phyloP scores from a whole-genome alignment of 2,888 invertebrate species.

The Cremastinae sp. region DNA sequence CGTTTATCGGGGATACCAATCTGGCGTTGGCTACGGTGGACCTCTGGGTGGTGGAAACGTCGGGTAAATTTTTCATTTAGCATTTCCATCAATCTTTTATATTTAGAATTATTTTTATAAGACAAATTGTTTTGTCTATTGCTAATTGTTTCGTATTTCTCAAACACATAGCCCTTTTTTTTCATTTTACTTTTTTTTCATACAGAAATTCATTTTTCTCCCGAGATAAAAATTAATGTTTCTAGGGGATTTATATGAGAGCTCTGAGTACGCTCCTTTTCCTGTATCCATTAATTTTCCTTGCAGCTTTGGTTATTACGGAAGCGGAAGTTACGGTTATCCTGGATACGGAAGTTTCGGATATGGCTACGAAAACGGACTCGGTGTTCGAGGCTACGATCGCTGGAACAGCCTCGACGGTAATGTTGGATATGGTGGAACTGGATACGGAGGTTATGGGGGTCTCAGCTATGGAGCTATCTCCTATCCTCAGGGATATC shows the following conservation, averaged over 20 bases:
- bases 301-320: conserved; percentile 70
- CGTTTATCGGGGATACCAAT: conserved; percentile 66
- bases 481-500: too few relatives aligned
- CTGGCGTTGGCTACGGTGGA: conserved; percentile 63
- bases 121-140: too few relatives aligned
- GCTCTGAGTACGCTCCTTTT: background rate
- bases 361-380: conserved; percentile 55
- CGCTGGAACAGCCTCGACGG: conserved; percentile 50
- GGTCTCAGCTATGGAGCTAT: conserved; percentile 40
- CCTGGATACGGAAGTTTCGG: conserved; percentile 61
- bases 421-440: conserved; percentile 63
- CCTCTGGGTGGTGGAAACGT: conserved; percentile 68
- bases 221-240: too few relatives aligned
- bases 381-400: conserved; percentile 59
- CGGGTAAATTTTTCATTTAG: conserved; percentile 68
- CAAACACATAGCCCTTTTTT: too few relatives aligned
- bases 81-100: too few relatives aligned
- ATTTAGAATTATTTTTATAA: too few relatives aligned
- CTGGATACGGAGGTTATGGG: conserved; percentile 54
- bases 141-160: too few relatives aligned
- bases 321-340: conserved; percentile 57
- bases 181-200: too few relatives aligned
- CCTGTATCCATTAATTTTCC: conserved; percentile 8
- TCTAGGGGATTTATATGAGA: too few relatives aligned
- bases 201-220: too few relatives aligned